A percentile compares a stretch with the other conserved stretches of the same genome.
These are phyloP conservation scores for Xerus inauris DNA, from an alignment of 2,113 vertebrate species.

Conservation along the genomic window DNA sequence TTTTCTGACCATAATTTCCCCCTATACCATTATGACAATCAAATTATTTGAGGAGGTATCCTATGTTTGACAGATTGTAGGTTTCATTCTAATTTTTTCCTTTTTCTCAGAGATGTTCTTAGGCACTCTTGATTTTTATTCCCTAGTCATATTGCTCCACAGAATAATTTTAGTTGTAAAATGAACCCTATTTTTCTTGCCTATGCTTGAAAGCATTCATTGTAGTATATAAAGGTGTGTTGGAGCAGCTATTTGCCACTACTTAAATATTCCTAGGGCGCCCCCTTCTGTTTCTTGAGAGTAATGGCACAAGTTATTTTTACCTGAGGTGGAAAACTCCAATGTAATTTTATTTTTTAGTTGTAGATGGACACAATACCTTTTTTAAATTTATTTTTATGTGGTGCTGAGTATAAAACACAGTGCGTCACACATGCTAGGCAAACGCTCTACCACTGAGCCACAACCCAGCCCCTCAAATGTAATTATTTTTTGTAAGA, in stretches of 20 bases:
- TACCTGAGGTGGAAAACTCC: not conserved
- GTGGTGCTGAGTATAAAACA: no score
- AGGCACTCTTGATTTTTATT: not conserved
- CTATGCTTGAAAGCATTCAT: not conserved
- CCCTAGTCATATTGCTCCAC: not conserved
- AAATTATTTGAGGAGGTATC: not conserved
- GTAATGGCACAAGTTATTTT: not conserved
- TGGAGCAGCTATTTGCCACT: not conserved
- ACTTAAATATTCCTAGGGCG: constrained; percentile 70
- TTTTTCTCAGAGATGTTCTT: not conserved
- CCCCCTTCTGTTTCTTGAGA: constrained; percentile 75
- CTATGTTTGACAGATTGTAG: not conserved
- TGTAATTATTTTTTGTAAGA: not conserved
- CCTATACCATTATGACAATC: not conserved
- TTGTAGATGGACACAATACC: no score
- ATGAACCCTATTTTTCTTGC: not conserved
- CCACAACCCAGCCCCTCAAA: no score
- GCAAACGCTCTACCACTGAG: no score
- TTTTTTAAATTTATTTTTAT: no score
- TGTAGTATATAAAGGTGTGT: not conserved
- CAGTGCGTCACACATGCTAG: no score
- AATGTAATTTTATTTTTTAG: not conserved
- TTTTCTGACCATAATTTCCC: not conserved
- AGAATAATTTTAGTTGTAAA: constrained; percentile 35
- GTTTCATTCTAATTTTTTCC: not conserved